A percentile compares a stretch with the other conserved stretches of the same genome.
phyloP scores from a whole-genome alignment of 1,140 invertebrate species.

The Neodiprion pinetum region DNA sequence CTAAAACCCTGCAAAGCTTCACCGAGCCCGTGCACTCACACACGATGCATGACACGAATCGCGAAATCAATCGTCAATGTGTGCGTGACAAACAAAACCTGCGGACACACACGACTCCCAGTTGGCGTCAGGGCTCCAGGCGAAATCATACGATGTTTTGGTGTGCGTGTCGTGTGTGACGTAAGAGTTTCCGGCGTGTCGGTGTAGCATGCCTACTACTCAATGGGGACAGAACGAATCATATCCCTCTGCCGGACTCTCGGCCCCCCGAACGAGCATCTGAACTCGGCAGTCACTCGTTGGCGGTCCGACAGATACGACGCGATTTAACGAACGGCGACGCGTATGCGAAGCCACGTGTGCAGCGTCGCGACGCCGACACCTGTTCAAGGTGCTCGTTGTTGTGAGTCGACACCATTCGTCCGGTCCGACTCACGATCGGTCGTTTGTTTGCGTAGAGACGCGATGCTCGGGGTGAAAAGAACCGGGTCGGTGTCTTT shows the following conservation, averaged over 20 bases:
- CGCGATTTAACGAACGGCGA: slow-evolving; percentile 14
- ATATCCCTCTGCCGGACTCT: not conserved
- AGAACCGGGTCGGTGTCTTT: no score
- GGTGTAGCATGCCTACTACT: not conserved
- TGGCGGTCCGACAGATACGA: slow-evolving; percentile 39
- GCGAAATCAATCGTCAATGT: no score
- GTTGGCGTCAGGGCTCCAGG: no score
- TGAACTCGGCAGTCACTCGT: slow-evolving; percentile 42
- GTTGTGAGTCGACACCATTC: no score
- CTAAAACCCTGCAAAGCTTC: no score
- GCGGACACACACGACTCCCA: no score
- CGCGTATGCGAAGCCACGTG: not conserved
- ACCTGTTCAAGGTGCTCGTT: slow-evolving; percentile 1
- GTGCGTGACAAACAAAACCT: no score
- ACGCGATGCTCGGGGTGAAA: no score
- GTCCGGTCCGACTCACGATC: not conserved
- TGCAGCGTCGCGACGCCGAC: slow-evolving; percentile 11
- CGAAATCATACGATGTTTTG: no score
- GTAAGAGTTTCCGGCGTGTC: not conserved
- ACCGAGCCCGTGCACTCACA: no score
- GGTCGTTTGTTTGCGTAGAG: no score
- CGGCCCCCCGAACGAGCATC: slow-evolving; percentile 24
- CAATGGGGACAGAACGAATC: not conserved
- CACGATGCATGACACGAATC: no score
- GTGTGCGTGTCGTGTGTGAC: not conserved